Conservation (phyloP, 2,888 invertebrate genomes). For the Tipula helvola region DNA sequence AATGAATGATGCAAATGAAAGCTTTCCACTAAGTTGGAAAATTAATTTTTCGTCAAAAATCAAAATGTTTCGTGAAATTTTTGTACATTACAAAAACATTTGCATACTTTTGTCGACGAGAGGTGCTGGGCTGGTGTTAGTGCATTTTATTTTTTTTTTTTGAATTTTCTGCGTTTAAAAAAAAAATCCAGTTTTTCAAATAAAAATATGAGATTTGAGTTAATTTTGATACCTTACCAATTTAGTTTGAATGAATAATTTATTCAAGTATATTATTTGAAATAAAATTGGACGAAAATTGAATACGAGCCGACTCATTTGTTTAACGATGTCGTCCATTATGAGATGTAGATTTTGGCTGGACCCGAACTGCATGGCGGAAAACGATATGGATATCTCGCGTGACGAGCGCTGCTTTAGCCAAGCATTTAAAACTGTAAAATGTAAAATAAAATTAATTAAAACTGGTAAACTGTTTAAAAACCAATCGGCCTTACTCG, state of each 20-base stretch:
- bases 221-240: neutral
- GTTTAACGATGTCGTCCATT: constrained; percentile 77
- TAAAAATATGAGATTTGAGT: neutral
- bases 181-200: neutral
- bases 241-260: neutral
- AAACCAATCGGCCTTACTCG: constrained; percentile 38
- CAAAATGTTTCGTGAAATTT: neutral
- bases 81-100: neutral
- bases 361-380: constrained; percentile 64
- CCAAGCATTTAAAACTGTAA: constrained; percentile 66
- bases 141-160: neutral
- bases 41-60: neutral
- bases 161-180: neutral
- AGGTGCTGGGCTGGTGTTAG: neutral
- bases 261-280: neutral
- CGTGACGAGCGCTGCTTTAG: constrained; percentile 50
- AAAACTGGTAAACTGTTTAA: constrained; percentile 36
- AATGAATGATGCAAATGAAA: neutral
- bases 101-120: neutral
- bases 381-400: constrained; percentile 58
- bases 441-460: too few species aligned
- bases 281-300: neutral
- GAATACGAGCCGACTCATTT: constrained; percentile 40
- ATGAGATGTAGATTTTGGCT: constrained; percentile 70
- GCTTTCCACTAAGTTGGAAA: neutral